These are phyloP conservation scores for Pedicia rivosa DNA, from an alignment of 2,888 invertebrate genomes.

Conservation along the genomic window DNA sequence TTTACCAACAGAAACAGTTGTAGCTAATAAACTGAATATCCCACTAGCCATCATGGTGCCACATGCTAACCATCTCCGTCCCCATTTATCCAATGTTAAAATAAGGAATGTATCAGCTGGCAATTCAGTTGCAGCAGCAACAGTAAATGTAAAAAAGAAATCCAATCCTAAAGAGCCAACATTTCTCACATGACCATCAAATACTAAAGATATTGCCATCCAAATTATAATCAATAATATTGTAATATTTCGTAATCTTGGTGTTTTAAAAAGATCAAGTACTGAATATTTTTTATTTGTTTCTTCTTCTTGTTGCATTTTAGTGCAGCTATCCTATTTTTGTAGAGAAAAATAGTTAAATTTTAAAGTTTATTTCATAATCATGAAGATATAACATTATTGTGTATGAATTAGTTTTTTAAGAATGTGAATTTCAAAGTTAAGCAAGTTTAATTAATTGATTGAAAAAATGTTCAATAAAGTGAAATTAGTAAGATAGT, in stretches of 20 bases:
- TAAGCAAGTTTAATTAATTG: no score
- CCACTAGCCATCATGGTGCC: slow-evolving; percentile 69
- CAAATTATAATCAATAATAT: slow-evolving; percentile 67
- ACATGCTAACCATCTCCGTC: slow-evolving; percentile 70
- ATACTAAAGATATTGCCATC: slow-evolving; percentile 79
- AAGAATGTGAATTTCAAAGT: no score
- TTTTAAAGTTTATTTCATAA: no score
- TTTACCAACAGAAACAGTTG: slow-evolving; percentile 53
- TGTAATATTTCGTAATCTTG: slow-evolving; percentile 57
- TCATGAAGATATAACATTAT: no score
- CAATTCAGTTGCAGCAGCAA: slow-evolving; percentile 68
- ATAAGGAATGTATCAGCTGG: slow-evolving; percentile 74
- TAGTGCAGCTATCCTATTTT: no score
- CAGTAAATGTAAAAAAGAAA: slow-evolving; percentile 71
- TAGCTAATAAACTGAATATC: slow-evolving; percentile 61
- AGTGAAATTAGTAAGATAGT: no score
- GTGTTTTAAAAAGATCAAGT: slow-evolving; percentile 63
- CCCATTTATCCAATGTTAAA: slow-evolving; percentile 54
- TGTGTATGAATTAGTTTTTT: no score
- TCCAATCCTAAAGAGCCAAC: slow-evolving; percentile 69
- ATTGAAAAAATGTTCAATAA: no score
- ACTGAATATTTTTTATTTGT: slow-evolving; percentile 57
- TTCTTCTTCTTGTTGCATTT: slow-evolving; percentile 52
- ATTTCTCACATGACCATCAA: slow-evolving; percentile 78
- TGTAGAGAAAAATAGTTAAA: no score